Evolutionary conservation across 2,797 vertebrate species (phyloP).

Genomic region (Emydoidea blandingii): DNA sequence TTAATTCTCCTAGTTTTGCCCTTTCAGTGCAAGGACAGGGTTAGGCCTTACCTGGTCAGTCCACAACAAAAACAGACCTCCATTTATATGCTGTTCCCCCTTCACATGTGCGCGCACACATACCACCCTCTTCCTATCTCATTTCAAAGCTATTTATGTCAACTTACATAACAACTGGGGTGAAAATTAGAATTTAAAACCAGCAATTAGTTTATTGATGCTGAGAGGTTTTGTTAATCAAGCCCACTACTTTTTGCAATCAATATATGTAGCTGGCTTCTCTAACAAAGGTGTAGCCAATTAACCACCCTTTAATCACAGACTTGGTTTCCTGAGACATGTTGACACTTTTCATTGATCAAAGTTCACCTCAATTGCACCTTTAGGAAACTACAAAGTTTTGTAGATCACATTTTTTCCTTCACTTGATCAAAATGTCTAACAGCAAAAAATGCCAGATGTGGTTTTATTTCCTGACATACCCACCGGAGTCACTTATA

Average conservation of each 20-base stretch:
- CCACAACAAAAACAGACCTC: neutral
- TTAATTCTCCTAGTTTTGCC: neutral
- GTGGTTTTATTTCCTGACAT: neutral
- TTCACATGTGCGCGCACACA: neutral
- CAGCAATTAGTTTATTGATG: slow-evolving; percentile 54
- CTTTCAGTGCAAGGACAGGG: neutral
- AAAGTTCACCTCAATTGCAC: slow-evolving; percentile 9
- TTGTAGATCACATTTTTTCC: neutral
- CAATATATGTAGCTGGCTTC: slow-evolving; percentile 45
- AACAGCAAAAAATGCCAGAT: neutral
- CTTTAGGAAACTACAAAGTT: neutral
- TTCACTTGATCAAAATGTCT: slow-evolving; percentile 44
- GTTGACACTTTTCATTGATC: neutral
- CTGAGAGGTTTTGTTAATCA: slow-evolving; percentile 58
- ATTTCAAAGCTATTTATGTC: neutral
- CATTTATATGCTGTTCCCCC: neutral
- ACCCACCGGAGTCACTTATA: neutral
- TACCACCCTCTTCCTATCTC: neutral
- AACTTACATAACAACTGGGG: neutral
- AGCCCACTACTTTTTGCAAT: slow-evolving; percentile 28
- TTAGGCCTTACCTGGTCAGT: neutral
- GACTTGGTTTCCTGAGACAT: neutral
- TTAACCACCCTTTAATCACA: slow-evolving; percentile 52
- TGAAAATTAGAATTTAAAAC: slow-evolving; percentile 56
- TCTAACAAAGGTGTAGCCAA: slow-evolving; percentile 48